Conservation (phyloP, 2,113 vertebrate species). For the Glaucidium brasilianum region DNA sequence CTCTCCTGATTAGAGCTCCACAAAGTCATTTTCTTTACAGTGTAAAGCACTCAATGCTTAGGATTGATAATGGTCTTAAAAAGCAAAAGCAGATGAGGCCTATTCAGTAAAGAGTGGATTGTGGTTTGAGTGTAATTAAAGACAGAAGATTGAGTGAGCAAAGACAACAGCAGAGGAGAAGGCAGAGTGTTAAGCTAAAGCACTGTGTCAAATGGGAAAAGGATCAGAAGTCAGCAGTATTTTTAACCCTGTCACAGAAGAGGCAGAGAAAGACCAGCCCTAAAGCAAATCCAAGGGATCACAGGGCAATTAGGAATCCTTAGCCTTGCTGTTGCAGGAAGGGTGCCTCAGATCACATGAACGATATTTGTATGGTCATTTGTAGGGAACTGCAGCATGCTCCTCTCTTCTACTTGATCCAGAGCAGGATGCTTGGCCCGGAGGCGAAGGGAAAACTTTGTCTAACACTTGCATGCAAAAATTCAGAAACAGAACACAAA, state of each 20-base stretch:
- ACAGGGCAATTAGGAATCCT: background rate
- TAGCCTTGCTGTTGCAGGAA: background rate
- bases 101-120: background rate
- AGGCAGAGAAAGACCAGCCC: background rate
- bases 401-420: background rate
- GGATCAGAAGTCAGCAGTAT: background rate
- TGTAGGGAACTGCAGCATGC: background rate
- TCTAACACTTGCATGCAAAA: background rate
- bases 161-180: background rate
- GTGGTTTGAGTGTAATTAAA: conserved; percentile 5
- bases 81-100: conserved; percentile 16
- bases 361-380: rapidly evolving
- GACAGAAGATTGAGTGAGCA: background rate
- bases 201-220: background rate
- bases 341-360: background rate
- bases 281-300: background rate
- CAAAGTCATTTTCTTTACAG: background rate
- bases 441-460: background rate
- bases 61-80: conserved; percentile 4
- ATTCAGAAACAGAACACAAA: background rate
- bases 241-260: background rate
- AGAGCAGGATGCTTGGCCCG: background rate
- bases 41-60: background rate
- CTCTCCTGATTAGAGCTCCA: background rate
- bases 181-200: background rate